Conservation (phyloP, 2,113 vertebrate genomes). For the Muntiacus muntjak region DNA sequence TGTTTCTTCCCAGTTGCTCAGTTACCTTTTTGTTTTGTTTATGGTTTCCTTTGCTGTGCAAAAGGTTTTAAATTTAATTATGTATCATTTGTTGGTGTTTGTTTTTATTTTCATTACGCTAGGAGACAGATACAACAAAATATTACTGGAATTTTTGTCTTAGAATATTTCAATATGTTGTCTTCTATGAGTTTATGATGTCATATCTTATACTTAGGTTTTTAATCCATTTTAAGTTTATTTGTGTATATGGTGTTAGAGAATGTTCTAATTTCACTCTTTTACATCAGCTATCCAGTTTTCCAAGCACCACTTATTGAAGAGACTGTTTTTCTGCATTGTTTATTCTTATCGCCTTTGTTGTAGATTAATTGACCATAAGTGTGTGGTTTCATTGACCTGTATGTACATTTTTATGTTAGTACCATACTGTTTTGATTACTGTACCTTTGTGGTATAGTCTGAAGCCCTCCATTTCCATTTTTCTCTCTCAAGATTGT, state of each 20-base stretch:
- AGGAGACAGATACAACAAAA: neutral
- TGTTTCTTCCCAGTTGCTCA: neutral
- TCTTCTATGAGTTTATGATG: neutral
- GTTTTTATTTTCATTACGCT: neutral
- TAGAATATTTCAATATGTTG: neutral
- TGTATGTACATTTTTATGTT: neutral
- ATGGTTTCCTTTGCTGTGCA: neutral
- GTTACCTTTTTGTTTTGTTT: neutral
- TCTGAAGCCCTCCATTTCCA: neutral
- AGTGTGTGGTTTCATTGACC: neutral
- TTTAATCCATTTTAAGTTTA: neutral
- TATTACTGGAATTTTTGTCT: neutral
- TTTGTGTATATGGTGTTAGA: neutral
- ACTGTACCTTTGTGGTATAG: neutral
- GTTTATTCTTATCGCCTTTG: neutral
- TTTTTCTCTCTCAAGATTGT: neutral
- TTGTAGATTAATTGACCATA: neutral
- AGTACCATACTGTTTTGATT: neutral
- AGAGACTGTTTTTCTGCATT: neutral
- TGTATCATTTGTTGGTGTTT: neutral
- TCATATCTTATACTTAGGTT: neutral
- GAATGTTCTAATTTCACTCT: neutral
- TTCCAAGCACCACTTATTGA: neutral
- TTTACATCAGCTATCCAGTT: neutral
- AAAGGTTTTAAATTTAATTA: neutral